Base-by-base conservation (phyloP, 2,113 vertebrate genomes). In the Catharus minimus region DNA sequence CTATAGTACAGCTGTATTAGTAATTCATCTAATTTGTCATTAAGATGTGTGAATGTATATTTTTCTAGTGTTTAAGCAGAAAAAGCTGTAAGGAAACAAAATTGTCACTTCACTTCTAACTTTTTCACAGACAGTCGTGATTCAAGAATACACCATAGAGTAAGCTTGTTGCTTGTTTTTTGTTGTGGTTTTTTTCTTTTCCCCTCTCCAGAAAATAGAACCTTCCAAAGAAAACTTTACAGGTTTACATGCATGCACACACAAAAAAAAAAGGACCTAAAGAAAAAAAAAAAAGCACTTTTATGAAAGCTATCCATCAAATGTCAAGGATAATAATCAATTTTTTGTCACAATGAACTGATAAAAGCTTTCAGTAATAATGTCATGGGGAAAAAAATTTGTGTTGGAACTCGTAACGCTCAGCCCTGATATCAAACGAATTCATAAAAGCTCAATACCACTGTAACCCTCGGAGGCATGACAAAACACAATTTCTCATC, bases 261-360 rank as follows among this genome's bases (percentile, higher is more conserved):
- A 71, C 33, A 7, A 39, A 38, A 8, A 36, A 36, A 39, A 56
- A 36, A 72, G 8, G 32, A 19, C 9, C 10, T 49, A 36, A 79
- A 69, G 10, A 32, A 27, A 77, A 82, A 27, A 82, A 73, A n/a
- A n/a, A n/a, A n/a, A n/a, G 26, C 79, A 94, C 56, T 97, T 98
- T 98, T 98, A 99, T 99, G 98, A 99, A 98, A 98, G 97, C 97
- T 98, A 98, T 99, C 98, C 98, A 99, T 99, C 98, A 99, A 98
- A 97, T 97, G 98, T 98, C 98, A 98, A 98, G 98, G 98, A 98
- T 98, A 98, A 98, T 99, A 98, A 99, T 99, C 98, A 99, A 98
- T 99, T 99, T 98, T 97, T 98, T 98, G 98, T 99, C 98, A 98
- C 98, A 98, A 98, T 98, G 97, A 98, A 98, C 98, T 98, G 98